Base-by-base conservation (phyloP, 2,888 invertebrate genomes). In the Teleiodes luculella region DNA sequence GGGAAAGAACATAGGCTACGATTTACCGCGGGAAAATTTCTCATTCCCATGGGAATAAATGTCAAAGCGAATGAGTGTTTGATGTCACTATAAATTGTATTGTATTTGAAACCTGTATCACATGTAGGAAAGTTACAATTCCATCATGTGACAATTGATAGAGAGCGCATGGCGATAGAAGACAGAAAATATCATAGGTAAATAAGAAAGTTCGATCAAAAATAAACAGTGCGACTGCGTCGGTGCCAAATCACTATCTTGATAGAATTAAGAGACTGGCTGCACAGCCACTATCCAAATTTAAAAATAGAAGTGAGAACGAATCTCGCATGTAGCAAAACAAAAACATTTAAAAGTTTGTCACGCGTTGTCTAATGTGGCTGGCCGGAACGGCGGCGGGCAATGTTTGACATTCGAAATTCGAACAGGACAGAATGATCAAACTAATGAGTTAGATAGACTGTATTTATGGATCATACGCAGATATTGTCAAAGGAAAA, bases 191-290 rank as follows among this genome's bases (percentile, higher is more conserved):
- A 35, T 30, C n/a, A 39, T 18, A 53, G 43, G 41, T 53, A 53
- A 53, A 53, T 47, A 53, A 53, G 53, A 48, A 48, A 53, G 48
- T 39, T 37, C 8, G 47, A 47, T 41, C 31, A 53, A 53, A 53
- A 53, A 53, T 53, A 53, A 53, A 47, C 53, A 28, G 36, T 11
- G 30, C 33, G 37, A 45, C 20, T 10, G 33, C 33, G 46, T 8
- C 36, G 14, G 31, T 53, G 53, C 53, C 53, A 53, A 53, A 53
- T 53, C 20, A 18, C 33, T 41, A 33, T 39, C 48, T 31, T 37
- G 53, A 53, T 39, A 31, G 53, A 53, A 48, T 48, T 39, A 53
- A 41, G 16, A 24, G 14, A 14, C 46, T n/a, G 13, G 24, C 31
- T 33, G 33, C 33, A 33, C 33, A 33, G 33, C 39, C 14, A 39